phyloP scores from a whole-genome alignment of 2,797 vertebrate genomes.

The Gymnoscopelus braueri region DNA sequence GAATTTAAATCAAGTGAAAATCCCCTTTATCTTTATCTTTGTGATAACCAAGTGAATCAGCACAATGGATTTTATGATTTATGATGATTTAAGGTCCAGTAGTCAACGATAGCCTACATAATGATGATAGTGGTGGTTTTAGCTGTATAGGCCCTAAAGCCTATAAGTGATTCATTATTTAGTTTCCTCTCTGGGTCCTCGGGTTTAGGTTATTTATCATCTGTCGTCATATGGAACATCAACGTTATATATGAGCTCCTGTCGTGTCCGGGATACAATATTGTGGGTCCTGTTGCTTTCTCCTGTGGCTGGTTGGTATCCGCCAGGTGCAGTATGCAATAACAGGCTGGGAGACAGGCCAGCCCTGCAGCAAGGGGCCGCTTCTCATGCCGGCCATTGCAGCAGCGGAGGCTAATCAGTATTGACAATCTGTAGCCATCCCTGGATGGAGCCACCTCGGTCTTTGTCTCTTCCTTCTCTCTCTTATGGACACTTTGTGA shows the following conservation, averaged over 20 bases:
- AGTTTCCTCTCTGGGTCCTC: too few species aligned
- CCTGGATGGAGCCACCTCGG: slow-evolving; percentile 16
- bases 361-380: slow-evolving; percentile 79
- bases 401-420: slow-evolving; percentile 64
- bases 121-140: too few species aligned
- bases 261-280: background rate
- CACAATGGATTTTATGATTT: background rate
- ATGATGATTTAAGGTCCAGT: too few species aligned
- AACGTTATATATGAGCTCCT: background rate
- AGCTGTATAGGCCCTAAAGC: too few species aligned
- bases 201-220: slow-evolving; percentile 3
- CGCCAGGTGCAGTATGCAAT: slow-evolving; percentile 49
- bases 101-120: too few species aligned
- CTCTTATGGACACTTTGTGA: slow-evolving; percentile 30
- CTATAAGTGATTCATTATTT: too few species aligned
- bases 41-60: background rate
- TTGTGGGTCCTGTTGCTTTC: background rate
- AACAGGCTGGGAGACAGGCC: slow-evolving; percentile 75
- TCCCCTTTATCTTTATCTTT: too few species aligned
- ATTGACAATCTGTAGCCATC: slow-evolving; percentile 58
- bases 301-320: slow-evolving; percentile 20
- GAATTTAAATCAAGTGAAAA: background rate
- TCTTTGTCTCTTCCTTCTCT: background rate
- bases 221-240: slow-evolving; percentile 1
- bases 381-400: slow-evolving; percentile 74